Base-by-base conservation (phyloP, 2,888 invertebrate genomes). In the Xestia xanthographa region DNA sequence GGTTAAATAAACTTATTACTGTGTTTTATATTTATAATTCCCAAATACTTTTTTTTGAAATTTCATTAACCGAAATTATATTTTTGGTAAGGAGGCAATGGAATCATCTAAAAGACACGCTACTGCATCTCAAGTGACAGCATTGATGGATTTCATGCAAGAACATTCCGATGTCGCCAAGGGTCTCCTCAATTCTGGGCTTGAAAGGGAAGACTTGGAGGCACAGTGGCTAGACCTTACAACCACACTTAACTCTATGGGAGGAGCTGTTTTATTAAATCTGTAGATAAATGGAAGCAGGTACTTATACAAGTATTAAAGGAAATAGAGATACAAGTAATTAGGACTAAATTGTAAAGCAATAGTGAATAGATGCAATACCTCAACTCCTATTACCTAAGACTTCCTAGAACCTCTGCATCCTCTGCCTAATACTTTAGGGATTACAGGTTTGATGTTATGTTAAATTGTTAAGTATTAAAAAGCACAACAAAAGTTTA, bases 281-380 rank as follows among this genome's bases (percentile, higher is more conserved):
- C 91, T 41, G 62, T 86, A 50, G 90, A 91, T n/a, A 90, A 90
- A 80, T 91, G 91, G 91, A 91, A 90, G 76, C 90, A 90, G 90
- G 91, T 91, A 77, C 5, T 22, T 56, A 26, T 38, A 48, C 22
- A 48, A 43, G 9, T 17, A 48, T 29, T n/a, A 41, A 6, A 20
- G 8, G 9, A 11, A 29, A 34, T 26, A 45, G 2, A 50, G 3
- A 62, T 43, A 34, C 12, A 5, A 60, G 17, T 58, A 22, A 38
- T 66, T 26, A 26, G 41, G 2, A 4, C n/a, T n/a, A 43, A 65
- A 76, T 29, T 62, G 12, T 29, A n/a, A 17, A 70, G 11, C 38
- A n/a, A 41, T 17, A 11, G 41, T 41, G 41, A 41, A 41, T 41
- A 17, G 3, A n/a, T 63, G n/a, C 14, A n/a, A 41, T 41, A 60